Base-by-base conservation (phyloP, 2,113 vertebrate genomes). In the Erinaceus europaeus region DNA sequence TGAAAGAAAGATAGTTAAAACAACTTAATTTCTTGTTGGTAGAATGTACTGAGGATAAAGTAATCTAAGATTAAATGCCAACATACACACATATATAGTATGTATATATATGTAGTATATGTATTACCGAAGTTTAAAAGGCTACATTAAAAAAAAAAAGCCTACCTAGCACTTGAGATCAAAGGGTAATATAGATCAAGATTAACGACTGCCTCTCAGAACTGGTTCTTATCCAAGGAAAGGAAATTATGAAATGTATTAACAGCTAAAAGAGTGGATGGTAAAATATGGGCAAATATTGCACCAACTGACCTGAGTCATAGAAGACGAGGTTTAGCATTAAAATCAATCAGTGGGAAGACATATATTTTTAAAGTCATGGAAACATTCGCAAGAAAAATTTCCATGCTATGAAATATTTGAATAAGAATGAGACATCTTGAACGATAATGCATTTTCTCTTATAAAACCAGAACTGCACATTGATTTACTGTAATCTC, bases 311-410 rank as follows among this genome's bases (percentile, higher is more conserved):
- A 32, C 48, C 34, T n/a, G 59, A 79, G n/a, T 68, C 27, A 64
- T 3, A 25, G 17, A 44, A n/a, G 8, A 44, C 13, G 8, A 44
- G 17, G 29, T 14, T 46, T 44, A 59, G 20, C 40, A 4, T 65
- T 74, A 73, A 86, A 88, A 69, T 82, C 52, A 78, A 61, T 74
- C 5, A 36, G 6, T 75, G 10, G 29, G 9, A 50, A 25, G 3
- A 87, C 18, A 44, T 15, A 40, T 38, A 44, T 36, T 65, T 78
- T 88, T 72, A 65, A 21, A 23, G 3, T 12, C 21, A 32, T 78
- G 62, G 29, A 75, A 17, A 61, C 3, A 83, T 48, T 91, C 79
- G 48, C 1, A 76, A 11, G 57, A 82, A 83, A 88, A 93, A 27
- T 62, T 64, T 44, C 18, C 5, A 29, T 62, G 27, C 14, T 80